Evolutionary conservation across 2,113 vertebrate genomes (phyloP).

Genomic region (Xiphophorus couchianus): DNA sequence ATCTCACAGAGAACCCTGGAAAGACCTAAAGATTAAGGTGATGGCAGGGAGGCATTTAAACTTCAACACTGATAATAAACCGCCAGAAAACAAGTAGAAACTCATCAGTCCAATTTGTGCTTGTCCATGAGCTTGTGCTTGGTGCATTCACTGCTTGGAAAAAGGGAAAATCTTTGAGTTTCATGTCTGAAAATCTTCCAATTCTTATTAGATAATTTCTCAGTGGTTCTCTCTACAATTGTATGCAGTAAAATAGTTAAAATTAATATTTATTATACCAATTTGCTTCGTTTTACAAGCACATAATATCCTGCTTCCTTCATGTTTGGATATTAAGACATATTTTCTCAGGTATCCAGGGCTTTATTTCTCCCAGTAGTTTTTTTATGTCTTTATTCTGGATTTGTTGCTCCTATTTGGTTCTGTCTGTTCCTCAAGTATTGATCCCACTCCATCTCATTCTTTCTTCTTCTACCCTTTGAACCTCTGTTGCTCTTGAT

Average conservation of each 20-base stretch:
- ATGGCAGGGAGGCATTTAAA: neutral
- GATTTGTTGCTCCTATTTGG: neutral
- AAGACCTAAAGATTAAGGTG: neutral
- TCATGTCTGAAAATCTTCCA: too few relatives aligned
- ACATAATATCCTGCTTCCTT: neutral
- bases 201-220: too few relatives aligned
- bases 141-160: too few relatives aligned
- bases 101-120: too few relatives aligned
- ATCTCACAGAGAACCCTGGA: neutral
- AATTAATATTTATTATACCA: neutral
- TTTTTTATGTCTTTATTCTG: neutral
- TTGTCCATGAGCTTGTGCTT: too few relatives aligned
- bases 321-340: neutral
- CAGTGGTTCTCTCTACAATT: neutral
- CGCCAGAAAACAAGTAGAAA: neutral
- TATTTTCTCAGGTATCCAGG: neutral
- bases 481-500: slow-evolving; percentile 5
- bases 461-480: neutral
- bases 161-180: too few relatives aligned
- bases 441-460: neutral
- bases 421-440: neutral
- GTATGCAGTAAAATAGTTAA: neutral
- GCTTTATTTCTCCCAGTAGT: neutral
- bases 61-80: neutral
- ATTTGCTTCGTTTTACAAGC: neutral